Evolutionary conservation across 2,113 vertebrate genomes (phyloP).

Genomic region (Lipotes vexillifer): DNA sequence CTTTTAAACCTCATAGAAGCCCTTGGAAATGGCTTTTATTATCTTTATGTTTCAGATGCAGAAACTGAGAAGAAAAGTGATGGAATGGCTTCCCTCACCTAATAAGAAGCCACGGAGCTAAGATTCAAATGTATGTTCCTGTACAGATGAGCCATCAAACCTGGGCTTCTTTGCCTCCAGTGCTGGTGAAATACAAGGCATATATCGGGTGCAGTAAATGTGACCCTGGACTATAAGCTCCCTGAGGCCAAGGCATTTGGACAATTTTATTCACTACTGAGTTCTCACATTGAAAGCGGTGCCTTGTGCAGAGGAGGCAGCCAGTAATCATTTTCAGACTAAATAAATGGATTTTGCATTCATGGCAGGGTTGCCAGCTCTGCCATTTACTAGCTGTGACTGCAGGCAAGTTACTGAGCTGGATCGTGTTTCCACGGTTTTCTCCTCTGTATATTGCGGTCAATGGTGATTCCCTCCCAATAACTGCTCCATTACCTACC

Average conservation of each 20-base stretch:
- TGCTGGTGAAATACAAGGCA: background rate
- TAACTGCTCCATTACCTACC: background rate
- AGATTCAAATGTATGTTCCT: background rate
- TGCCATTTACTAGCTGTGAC: background rate
- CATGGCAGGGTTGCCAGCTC: background rate
- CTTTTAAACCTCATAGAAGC: background rate
- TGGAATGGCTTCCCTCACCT: background rate
- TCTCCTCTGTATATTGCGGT: background rate
- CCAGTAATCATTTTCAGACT: background rate
- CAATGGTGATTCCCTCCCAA: background rate
- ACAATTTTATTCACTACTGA: background rate
- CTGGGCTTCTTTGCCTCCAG: background rate
- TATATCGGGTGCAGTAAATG: background rate
- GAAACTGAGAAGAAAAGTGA: background rate
- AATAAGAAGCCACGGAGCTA: background rate
- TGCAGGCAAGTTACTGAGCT: background rate
- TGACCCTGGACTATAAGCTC: background rate
- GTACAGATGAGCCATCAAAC: accelerated
- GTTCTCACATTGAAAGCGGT: background rate
- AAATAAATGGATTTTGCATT: background rate
- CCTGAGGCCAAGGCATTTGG: background rate
- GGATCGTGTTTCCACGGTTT: background rate
- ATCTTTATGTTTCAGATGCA: background rate
- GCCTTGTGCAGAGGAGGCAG: background rate
- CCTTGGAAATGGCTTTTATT: background rate